These are phyloP conservation scores for Dolomedes plantarius DNA, from an alignment of 2,888 invertebrate genomes.

Conservation along the genomic window DNA sequence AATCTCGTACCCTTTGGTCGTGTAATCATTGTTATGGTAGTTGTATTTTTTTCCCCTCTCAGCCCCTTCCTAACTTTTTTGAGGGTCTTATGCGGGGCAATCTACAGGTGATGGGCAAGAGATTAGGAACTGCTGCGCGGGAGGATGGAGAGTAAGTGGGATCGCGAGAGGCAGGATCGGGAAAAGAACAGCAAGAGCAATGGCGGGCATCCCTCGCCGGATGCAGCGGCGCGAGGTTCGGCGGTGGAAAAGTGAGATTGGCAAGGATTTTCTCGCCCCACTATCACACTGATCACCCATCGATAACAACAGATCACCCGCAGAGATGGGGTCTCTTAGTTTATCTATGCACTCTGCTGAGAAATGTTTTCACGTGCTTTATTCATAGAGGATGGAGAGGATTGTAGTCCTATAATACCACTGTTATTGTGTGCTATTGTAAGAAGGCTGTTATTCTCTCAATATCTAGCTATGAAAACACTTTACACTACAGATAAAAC, in stretches of 20 bases:
- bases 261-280: conserved; percentile 2
- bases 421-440: too few species aligned
- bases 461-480: too few species aligned
- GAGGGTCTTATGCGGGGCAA: neutral
- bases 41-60: neutral
- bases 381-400: too few species aligned
- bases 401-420: too few species aligned
- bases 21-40: neutral
- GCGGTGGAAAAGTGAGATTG: neutral
- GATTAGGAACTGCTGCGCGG: conserved; percentile 21
- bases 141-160: conserved; percentile 30
- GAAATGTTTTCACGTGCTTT: too few species aligned
- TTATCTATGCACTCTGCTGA: too few species aligned
- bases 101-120: conserved; percentile 7
- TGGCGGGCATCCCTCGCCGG: conserved; percentile 53
- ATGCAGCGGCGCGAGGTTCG: conserved; percentile 36
- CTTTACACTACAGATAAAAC: too few species aligned
- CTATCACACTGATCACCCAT: too few species aligned
- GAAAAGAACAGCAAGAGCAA: conserved; percentile 65
- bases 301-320: too few species aligned
- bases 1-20: conserved; percentile 23
- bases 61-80: neutral
- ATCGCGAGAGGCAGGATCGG: conserved; percentile 34
- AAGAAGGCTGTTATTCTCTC: too few species aligned
- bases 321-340: too few species aligned